Evolutionary conservation across 1,140 invertebrate genomes (phyloP).

Genomic region (Nixonia krombeini): DNA sequence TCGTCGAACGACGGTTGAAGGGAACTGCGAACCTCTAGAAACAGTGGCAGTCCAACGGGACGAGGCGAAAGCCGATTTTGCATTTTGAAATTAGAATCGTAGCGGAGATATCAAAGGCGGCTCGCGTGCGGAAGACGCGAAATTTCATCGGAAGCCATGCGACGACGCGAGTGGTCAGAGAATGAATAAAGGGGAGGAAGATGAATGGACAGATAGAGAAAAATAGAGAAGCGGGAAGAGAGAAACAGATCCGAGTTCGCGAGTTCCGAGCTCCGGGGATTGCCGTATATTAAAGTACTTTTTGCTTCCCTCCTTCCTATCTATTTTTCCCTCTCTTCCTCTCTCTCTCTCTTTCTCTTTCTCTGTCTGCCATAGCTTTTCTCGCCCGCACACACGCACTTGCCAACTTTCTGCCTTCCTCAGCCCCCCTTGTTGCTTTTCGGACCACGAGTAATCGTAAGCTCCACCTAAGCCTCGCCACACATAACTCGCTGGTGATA

Average conservation of each 20-base stretch:
- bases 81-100: constrained; percentile 55
- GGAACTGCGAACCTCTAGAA: not conserved
- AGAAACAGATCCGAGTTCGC: constrained; percentile 56
- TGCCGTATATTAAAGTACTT: constrained; percentile 66
- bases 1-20: not conserved
- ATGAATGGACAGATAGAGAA: constrained; percentile 9
- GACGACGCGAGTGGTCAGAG: constrained; percentile 25
- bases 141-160: constrained; percentile 65
- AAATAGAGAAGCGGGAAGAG: constrained; percentile 14
- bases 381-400: constrained; percentile 14
- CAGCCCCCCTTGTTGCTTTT: constrained; percentile 46
- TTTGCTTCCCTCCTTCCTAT: constrained; percentile 48
- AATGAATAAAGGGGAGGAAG: constrained; percentile 28
- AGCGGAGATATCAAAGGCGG: constrained; percentile 56
- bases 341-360: too few relatives aligned
- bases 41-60: constrained; percentile 1
- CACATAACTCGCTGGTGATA: constrained; percentile 48
- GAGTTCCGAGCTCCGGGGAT: constrained; percentile 63
- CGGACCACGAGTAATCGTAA: constrained; percentile 53
- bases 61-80: constrained; percentile 13
- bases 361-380: constrained; percentile 13
- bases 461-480: constrained; percentile 36
- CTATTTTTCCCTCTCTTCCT: constrained; percentile 21
- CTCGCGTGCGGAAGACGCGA: constrained; percentile 54
- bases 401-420: constrained; percentile 26